Base-by-base conservation (phyloP, 2,888 invertebrate species). In the Drosophila antonietae region DNA sequence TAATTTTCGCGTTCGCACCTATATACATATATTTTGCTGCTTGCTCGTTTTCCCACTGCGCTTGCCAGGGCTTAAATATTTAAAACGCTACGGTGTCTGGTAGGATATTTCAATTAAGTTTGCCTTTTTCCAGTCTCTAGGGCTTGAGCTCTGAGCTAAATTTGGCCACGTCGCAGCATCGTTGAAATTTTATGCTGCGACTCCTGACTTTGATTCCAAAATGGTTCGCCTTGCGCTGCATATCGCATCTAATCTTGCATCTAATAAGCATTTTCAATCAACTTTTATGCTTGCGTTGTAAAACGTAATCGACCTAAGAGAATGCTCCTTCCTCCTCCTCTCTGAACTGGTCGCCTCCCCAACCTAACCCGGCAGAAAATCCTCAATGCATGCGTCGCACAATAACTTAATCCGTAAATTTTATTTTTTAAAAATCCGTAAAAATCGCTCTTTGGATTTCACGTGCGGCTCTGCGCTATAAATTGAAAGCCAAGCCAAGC, bases 211-310 rank as follows among this genome's bases (percentile, higher is more conserved):
- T 88, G 83, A 88, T 80, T 85, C 73, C 68, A 74, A 75, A 78
- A 80, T 76, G 79, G 70, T 62, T 58, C 66, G 61, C 47, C 39
- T 55, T 31, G 46, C 60, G 80, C 74, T 73, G 73, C 83, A 90
- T 75, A 76, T 83, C 81, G 79, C 84, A 91, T 91, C 92, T 91
- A 91, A 91, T 91, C 91, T 91, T 90, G 91, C 89, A 91, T 91
- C 92, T 91, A 91, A 91, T 91, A 91, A 91, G 91, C 91, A 91
- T 91, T 91, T 91, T 91, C 91, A 91, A 91, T 91, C 91, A 91
- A 91, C 90, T 91, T 91, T 91, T 91, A 91, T 91, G 90, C 75
- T 83, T 73, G 71, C 76, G 87, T 75, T 89, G 83, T 89, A 91
- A 91, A 91, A 81, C 80, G 79, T 84, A 91, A 88, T 90, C 90